Evolutionary conservation across 2,888 invertebrate genomes (phyloP).

Genomic region (Prenolepis imparis): DNA sequence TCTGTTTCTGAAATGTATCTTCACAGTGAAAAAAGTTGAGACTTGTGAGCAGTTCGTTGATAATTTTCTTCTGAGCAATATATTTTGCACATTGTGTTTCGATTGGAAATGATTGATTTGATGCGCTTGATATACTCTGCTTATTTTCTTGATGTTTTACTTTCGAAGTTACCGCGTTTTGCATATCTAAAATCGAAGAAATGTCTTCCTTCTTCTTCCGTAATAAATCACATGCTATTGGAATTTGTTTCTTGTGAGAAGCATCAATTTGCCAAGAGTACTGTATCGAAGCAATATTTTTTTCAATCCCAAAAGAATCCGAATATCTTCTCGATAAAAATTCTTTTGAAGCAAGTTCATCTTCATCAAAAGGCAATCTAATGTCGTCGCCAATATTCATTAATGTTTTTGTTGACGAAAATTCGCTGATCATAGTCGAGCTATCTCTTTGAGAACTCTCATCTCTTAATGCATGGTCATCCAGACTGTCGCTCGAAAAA

Average conservation of each 20-base stretch:
- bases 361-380: conserved; percentile 68
- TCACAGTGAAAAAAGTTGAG: neutral
- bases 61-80: conserved; percentile 3
- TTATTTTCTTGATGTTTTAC: conserved; percentile 67
- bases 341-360: conserved; percentile 62
- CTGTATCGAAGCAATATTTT: conserved; percentile 36
- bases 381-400: conserved; percentile 77
- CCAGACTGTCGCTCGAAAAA: conserved; percentile 81
- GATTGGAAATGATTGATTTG: conserved; percentile 46
- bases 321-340: conserved; percentile 66
- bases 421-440: conserved; percentile 80
- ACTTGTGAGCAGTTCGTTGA: neutral
- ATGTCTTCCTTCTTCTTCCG: neutral
- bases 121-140: conserved; percentile 60
- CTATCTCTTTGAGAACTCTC: conserved; percentile 79
- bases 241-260: conserved; percentile 7
- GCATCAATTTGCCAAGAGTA: conserved; percentile 58
- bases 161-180: conserved; percentile 53
- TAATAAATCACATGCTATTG: neutral
- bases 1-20: neutral
- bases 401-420: conserved; percentile 80
- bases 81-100: conserved; percentile 18
- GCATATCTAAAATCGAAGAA: neutral
- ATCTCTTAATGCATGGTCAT: conserved; percentile 75
- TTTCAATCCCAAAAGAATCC: conserved; percentile 45